Evolutionary conservation across 2,888 invertebrate species (phyloP).

Genomic region (Crocallis elinguaria): DNA sequence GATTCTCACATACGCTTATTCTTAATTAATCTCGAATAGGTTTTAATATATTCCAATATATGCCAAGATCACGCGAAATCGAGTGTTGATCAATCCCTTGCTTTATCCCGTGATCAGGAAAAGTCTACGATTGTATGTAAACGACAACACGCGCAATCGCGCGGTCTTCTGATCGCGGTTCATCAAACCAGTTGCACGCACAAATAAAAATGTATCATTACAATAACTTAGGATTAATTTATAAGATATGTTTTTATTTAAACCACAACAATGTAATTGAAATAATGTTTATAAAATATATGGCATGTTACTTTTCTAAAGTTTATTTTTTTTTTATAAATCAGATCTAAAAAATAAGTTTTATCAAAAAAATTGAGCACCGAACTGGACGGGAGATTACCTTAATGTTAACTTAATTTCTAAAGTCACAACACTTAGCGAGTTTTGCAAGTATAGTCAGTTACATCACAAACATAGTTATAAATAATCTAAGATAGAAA

Average conservation of each 20-base stretch:
- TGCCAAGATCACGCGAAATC: neutral
- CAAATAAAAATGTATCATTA: conserved; percentile 69
- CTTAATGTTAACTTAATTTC: conserved; percentile 18
- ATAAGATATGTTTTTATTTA: conserved; percentile 58
- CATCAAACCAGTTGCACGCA: conserved; percentile 51
- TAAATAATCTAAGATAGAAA: neutral
- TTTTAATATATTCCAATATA: conserved; percentile 55
- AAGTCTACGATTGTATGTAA: neutral
- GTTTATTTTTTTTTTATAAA: conserved; percentile 49
- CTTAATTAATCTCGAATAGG: conserved; percentile 53
- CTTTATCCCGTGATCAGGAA: neutral
- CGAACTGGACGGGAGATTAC: conserved; percentile 46
- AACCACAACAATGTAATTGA: conserved; percentile 66
- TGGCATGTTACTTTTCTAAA: conserved; percentile 82
- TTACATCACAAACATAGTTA: conserved; percentile 21
- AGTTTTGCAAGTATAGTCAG: conserved; percentile 27
- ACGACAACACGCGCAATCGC: neutral
- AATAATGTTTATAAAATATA: conserved; percentile 78
- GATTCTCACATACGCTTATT: conserved; percentile 52
- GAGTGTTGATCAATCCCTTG: too few species aligned
- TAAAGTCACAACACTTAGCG: conserved; percentile 36
- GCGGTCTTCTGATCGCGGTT: neutral
- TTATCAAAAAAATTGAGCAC: conserved; percentile 52
- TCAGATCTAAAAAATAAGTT: conserved; percentile 21
- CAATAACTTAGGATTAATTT: conserved; percentile 51